Percentiles rank a stretch among this genome's conserved stretches.
Evolutionary conservation across 2,888 invertebrate genomes (phyloP).

Genomic region (Cosmopolites sordidus): DNA sequence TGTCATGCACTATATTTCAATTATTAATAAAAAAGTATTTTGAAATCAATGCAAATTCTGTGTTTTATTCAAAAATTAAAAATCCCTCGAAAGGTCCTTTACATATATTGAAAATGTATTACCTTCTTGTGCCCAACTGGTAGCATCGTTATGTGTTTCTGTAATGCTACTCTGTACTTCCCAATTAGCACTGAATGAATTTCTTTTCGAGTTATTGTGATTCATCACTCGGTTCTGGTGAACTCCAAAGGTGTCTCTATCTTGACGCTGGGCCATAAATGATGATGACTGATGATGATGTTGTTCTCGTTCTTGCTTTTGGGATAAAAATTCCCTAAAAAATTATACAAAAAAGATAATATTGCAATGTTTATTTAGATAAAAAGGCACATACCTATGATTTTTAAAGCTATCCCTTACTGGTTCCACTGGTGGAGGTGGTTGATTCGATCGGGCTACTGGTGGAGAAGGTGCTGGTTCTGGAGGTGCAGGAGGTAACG

Average conservation of each 20-base stretch:
- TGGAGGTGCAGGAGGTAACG: slow-evolving; percentile 59
- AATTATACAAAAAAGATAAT: neutral
- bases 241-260: slow-evolving; percentile 69
- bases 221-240: slow-evolving; percentile 55
- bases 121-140: slow-evolving; percentile 50
- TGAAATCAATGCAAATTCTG: too few species aligned
- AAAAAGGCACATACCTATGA: slow-evolving; percentile 15
- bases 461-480: slow-evolving; percentile 60
- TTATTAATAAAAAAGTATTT: too few species aligned
- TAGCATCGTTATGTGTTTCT: slow-evolving; percentile 47
- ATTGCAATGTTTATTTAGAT: neutral
- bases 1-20: too few species aligned
- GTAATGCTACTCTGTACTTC: slow-evolving; percentile 45
- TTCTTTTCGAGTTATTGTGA: slow-evolving; percentile 44
- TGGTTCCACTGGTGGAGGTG: slow-evolving; percentile 63
- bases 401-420: slow-evolving; percentile 40
- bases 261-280: slow-evolving; percentile 66
- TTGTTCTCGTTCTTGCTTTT: slow-evolving; percentile 18
- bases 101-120: too few species aligned
- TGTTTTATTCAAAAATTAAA: too few species aligned
- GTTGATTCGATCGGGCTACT: slow-evolving; percentile 56
- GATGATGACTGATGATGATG: slow-evolving; percentile 36
- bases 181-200: slow-evolving; percentile 50
- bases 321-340: slow-evolving; percentile 20
- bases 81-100: too few species aligned